These are phyloP conservation scores for Philereme transversata DNA, from an alignment of 2,888 invertebrate genomes.

Conservation along the genomic window DNA sequence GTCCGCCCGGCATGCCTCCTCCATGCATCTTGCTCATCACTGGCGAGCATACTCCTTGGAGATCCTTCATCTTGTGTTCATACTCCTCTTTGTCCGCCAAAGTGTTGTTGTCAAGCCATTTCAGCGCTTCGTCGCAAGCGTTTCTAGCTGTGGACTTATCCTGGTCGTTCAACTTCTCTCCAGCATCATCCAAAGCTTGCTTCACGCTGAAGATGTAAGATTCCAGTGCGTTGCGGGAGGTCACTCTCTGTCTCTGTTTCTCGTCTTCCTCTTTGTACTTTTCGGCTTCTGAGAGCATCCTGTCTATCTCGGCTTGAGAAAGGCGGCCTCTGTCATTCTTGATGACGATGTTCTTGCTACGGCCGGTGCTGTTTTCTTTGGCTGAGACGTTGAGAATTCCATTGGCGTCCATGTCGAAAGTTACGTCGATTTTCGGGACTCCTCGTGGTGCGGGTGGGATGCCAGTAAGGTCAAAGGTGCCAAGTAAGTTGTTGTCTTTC, in stretches of 20 bases:
- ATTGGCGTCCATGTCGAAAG: conserved; percentile 91
- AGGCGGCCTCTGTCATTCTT: conserved; percentile 92
- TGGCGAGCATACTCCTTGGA: conserved; percentile 84
- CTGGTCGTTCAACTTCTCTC: conserved; percentile 83
- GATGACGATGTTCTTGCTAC: conserved; percentile 90
- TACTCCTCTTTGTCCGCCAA: conserved; percentile 86
- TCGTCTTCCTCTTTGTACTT: conserved; percentile 89
- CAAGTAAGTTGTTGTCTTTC: conserved; percentile 89
- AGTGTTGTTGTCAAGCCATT: conserved; percentile 89
- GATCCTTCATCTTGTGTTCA: conserved; percentile 84
- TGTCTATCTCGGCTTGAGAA: conserved; percentile 91
- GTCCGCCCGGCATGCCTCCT: conserved; percentile 46
- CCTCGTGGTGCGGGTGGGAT: conserved; percentile 89
- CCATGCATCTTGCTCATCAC: conserved; percentile 85
- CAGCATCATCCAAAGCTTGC: conserved; percentile 87
- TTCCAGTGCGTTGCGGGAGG: conserved; percentile 89
- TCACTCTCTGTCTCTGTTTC: conserved; percentile 87
- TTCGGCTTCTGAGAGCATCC: conserved; percentile 90
- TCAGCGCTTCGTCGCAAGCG: conserved; percentile 85
- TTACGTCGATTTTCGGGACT: conserved; percentile 87
- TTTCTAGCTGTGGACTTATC: conserved; percentile 83
- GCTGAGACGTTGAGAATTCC: conserved; percentile 94
- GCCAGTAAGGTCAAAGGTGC: conserved; percentile 86
- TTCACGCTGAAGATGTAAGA: conserved; percentile 88
- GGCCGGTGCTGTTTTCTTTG: conserved; percentile 86